A percentile compares a stretch with the other conserved stretches of the same genome.
These are phyloP conservation scores for Antennarius striatus DNA, from an alignment of 2,113 vertebrate genomes.

Conservation along the genomic window DNA sequence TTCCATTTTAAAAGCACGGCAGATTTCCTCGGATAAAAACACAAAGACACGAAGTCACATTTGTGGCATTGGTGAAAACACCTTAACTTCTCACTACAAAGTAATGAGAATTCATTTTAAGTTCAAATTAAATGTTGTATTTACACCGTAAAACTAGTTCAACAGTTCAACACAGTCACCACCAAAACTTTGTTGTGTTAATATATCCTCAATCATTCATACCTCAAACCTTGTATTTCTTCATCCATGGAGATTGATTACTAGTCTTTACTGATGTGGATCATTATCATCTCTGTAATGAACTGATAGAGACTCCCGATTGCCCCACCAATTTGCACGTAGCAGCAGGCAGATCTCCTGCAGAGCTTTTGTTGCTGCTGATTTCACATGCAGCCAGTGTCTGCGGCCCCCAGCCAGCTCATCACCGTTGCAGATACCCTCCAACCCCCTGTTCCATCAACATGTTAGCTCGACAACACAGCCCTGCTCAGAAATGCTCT, in stretches of 20 bases:
- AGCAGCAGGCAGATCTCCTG: slow-evolving; percentile 17
- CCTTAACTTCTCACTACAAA: neutral
- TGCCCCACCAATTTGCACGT: slow-evolving; percentile 37
- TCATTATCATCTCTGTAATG: slow-evolving; percentile 67
- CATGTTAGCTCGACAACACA: too few relatives aligned
- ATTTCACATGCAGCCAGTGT: slow-evolving; percentile 60
- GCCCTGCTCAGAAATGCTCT: too few relatives aligned
- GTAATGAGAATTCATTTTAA: neutral
- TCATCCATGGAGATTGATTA: slow-evolving; percentile 28
- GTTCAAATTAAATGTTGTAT: neutral
- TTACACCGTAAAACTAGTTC: neutral
- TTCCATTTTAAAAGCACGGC: slow-evolving; percentile 63
- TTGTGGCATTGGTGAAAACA: neutral
- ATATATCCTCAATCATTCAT: neutral
- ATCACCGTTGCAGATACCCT: neutral
- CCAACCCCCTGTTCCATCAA: neutral
- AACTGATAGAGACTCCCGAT: slow-evolving; percentile 42
- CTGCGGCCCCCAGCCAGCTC: slow-evolving; percentile 25
- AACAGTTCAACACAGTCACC: too few relatives aligned
- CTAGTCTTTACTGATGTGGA: slow-evolving; percentile 27
- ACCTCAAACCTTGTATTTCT: neutral
- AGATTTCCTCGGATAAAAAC: slow-evolving; percentile 42
- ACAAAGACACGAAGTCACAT: neutral
- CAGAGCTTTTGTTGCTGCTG: slow-evolving; percentile 53
- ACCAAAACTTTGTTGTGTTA: neutral